Percentiles rank a stretch among this genome's conserved stretches.
Conservation (phyloP, 1,140 invertebrate species). For the Drosophila kohkoa region DNA sequence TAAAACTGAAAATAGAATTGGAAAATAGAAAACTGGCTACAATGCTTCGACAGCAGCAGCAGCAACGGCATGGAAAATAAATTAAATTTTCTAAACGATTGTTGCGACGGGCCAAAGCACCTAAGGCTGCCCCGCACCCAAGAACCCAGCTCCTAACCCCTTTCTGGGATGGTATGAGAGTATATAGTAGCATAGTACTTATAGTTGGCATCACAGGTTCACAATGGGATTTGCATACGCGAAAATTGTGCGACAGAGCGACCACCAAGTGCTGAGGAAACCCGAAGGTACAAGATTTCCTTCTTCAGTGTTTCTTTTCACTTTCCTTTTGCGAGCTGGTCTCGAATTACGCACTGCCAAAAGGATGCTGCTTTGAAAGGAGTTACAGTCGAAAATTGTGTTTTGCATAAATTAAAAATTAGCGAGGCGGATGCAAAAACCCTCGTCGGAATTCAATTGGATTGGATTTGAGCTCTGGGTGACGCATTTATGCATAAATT, state of each 20-base stretch:
- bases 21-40: slow-evolving; percentile 73
- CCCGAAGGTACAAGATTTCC: slow-evolving; percentile 52
- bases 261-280: slow-evolving; percentile 55
- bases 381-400: slow-evolving; percentile 50
- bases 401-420: slow-evolving; percentile 83
- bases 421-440: slow-evolving; percentile 53
- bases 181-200: neutral
- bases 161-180: neutral
- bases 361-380: slow-evolving; percentile 31
- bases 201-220: slow-evolving; percentile 63
- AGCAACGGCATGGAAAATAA: slow-evolving; percentile 58
- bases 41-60: slow-evolving; percentile 39
- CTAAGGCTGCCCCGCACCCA: slow-evolving; percentile 54
- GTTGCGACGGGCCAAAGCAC: slow-evolving; percentile 48
- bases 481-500: slow-evolving; percentile 83
- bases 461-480: slow-evolving; percentile 46
- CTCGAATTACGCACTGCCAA: slow-evolving; percentile 77
- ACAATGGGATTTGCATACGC: slow-evolving; percentile 82
- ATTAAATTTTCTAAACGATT: slow-evolving; percentile 84
- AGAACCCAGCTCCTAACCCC: slow-evolving; percentile 28
- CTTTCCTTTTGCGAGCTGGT: slow-evolving; percentile 32
- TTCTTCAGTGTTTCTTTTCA: slow-evolving; percentile 30
- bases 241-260: slow-evolving; percentile 52
- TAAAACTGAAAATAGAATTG: slow-evolving; percentile 70
- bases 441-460: slow-evolving; percentile 37